Percentiles rank a stretch among this genome's conserved stretches.
These are phyloP conservation scores for Poeciliopsis paucimaculata DNA, from an alignment of 2,797 vertebrate genomes.

Conservation along the genomic window DNA sequence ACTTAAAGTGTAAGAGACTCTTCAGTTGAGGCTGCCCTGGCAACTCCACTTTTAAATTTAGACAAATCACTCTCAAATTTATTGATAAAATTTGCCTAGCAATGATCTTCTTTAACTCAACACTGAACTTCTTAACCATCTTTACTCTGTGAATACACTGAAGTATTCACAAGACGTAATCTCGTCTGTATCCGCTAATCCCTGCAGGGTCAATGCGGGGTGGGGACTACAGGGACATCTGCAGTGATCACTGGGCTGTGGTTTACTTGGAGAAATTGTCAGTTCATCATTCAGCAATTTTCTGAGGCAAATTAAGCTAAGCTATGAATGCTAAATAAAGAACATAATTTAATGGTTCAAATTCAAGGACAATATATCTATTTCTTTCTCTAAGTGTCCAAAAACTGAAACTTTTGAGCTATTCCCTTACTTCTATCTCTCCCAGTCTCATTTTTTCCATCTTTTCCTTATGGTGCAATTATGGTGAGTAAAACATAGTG, in stretches of 20 bases:
- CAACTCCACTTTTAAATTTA: neutral
- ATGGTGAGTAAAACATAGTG: constrained; percentile 53
- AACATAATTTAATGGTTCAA: neutral
- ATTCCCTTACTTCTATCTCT: neutral
- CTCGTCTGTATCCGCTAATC: neutral
- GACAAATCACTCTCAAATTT: neutral
- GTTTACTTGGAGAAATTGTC: neutral
- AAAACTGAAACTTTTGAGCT: neutral
- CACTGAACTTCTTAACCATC: neutral
- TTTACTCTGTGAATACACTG: neutral
- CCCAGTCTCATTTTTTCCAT: neutral
- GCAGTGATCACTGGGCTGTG: neutral
- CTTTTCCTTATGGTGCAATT: constrained; percentile 47
- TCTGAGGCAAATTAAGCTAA: neutral
- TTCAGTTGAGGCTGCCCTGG: neutral
- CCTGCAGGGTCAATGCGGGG: neutral
- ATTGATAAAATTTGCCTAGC: neutral
- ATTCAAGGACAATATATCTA: neutral
- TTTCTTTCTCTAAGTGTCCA: neutral
- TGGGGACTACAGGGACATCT: neutral
- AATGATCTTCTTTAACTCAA: neutral
- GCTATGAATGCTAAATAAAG: neutral
- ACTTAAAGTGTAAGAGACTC: neutral
- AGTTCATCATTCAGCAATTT: neutral
- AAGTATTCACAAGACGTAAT: neutral